Evolutionary conservation across 2,113 vertebrate species (phyloP), one percentile per base, ranked within the genome.

Genomic region (Sula dactylatra): DNA sequence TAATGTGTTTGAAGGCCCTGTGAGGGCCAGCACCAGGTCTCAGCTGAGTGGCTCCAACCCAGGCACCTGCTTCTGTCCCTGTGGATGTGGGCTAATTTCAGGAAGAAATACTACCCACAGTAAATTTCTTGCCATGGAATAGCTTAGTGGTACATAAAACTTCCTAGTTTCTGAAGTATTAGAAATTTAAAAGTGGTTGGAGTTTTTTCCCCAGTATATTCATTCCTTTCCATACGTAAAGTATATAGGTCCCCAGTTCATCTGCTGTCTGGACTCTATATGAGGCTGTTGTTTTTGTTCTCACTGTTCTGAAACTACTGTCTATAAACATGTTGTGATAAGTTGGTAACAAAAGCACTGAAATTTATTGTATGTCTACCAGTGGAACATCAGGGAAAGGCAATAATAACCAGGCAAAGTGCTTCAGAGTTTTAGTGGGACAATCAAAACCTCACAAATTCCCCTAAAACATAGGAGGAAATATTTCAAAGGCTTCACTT

Each of bases 401-500:
- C 90, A 93, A 89, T 96, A 97, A 96, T 94, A 96, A 90, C 90
- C 67, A 93, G 71, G 90, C 82, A 95, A 97, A 95, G 93, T 80
- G 71, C 91, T 97, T 80, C 65, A 47, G 79, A 94, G 95, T 78
- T 96, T 97, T 96, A 94, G 87, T 86, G 83, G 86, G 93, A 91
- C 89, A 96, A 94, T 95, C 96, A 97, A 97, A 97, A 78, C 87
- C 89, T 93, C 96, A 91, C 82, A 94, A 86, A 94, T 90, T 95
- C 94, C 93, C 89, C 86, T 95, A 95, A 97, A 97, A 96, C 90
- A 85, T 58, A 67, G 90, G 58, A 87, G 64, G 67, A 69, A 95
- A 93, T 97, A 96, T 95, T 97, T 97, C 93, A 97, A 94, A 97
- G 90, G 21, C 69, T 95, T 90, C 71, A 77, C 80, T 94, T 96